phyloP scores from a whole-genome alignment of 1,140 invertebrate genomes.

The Anadara kagoshimensis region DNA sequence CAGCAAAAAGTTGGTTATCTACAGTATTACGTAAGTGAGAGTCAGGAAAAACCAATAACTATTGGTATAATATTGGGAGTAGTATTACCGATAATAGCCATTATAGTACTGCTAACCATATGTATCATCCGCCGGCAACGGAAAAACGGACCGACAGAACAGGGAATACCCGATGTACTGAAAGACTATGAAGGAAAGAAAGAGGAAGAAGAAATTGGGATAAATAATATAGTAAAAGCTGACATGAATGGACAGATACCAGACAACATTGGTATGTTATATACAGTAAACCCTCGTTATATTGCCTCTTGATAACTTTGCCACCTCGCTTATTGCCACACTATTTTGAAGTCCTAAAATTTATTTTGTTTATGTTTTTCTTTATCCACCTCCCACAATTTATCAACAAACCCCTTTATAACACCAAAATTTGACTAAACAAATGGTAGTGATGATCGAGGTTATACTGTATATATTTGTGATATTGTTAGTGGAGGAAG shows the following conservation, averaged over 20 bases:
- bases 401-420: too few species aligned
- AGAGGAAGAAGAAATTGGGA: constrained; percentile 59
- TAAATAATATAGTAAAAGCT: constrained; percentile 64
- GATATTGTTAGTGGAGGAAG: neutral
- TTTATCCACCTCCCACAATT: too few species aligned
- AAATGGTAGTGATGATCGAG: neutral
- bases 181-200: constrained; percentile 64
- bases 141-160: constrained; percentile 58
- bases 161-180: constrained; percentile 66
- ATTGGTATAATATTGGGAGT: constrained; percentile 67
- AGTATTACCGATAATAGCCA: constrained; percentile 65
- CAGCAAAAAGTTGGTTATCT: constrained; percentile 56
- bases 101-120: constrained; percentile 63
- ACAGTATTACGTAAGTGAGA: constrained; percentile 53
- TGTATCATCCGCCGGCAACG: constrained; percentile 65
- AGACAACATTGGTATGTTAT: constrained; percentile 52
- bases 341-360: too few species aligned
- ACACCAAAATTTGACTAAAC: neutral
- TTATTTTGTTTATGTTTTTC: too few species aligned
- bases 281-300: too few species aligned
- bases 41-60: constrained; percentile 60
- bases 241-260: constrained; percentile 65
- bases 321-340: too few species aligned
- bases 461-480: neutral
- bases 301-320: too few species aligned